Evolutionary conservation across 1,140 invertebrate species (phyloP).

Genomic region (Drosophila setifemur): DNA sequence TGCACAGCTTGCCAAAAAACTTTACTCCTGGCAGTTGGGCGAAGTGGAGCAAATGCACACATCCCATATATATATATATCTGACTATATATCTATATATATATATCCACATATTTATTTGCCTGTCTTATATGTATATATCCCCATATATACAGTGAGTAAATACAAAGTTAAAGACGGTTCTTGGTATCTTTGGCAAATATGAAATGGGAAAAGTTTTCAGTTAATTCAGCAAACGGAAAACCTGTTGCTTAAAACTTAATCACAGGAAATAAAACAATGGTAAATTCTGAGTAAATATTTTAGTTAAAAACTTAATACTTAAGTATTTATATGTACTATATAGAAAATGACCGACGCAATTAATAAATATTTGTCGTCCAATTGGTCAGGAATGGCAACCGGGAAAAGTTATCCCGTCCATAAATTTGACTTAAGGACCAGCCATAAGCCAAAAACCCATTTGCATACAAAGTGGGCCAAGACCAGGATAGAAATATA

Average conservation of each 20-base stretch:
- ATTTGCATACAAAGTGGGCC: conserved; percentile 39
- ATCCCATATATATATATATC: not conserved
- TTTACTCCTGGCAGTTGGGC: conserved; percentile 9
- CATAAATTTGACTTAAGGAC: conserved; percentile 42
- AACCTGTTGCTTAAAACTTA: no score
- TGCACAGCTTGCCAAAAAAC: conserved; percentile 33
- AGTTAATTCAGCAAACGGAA: no score
- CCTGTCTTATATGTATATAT: not conserved
- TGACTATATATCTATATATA: not conserved
- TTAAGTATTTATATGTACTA: no score
- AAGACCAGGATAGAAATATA: no score
- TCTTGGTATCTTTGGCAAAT: conserved; percentile 17
- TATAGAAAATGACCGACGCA: not conserved
- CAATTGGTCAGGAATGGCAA: conserved; percentile 35
- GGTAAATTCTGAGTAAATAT: no score
- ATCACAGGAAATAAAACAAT: no score
- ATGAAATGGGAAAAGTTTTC: conserved; percentile 24
- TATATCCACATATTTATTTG: not conserved
- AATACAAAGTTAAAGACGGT: not conserved
- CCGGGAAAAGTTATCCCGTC: conserved; percentile 20
- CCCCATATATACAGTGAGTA: not conserved
- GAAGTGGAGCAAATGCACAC: conserved; percentile 20
- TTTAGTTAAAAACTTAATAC: no score
- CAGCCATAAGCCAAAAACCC: conserved; percentile 36
- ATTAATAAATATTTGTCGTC: conserved; percentile 43